Evolutionary conservation across 1,140 invertebrate genomes (phyloP), one percentile per base, ranked within the genome.

Genomic region (Musca domestica): DNA sequence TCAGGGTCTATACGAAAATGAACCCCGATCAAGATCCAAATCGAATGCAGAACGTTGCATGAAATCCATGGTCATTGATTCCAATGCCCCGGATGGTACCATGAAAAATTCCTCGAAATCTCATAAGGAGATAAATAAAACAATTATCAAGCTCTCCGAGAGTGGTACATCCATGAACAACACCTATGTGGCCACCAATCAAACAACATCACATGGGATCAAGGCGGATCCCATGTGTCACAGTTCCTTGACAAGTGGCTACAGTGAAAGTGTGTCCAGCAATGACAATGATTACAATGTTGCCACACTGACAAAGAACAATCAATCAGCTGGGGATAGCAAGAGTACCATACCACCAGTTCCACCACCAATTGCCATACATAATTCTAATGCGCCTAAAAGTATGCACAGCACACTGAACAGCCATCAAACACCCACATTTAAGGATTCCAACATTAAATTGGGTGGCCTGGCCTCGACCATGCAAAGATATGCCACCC

Each of bases 131-230:
- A 82, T 85, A 64, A 87, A 87, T 77, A 85, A 87, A 71, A 89
- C 88, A 0, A 89, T 89, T 67, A 89, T 89, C 47, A 89, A 88
- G 82, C 80, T 89, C 69, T 86, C 87, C 7, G 88, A 88, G 80
- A 87, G 87, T 64, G 88, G 87, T 27, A 88, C 88, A 22, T 88
- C 86, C 2, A 89, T 89, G 71, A 85, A 87, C 72, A 87, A 86
- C 74, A 87, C 86, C 77, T 70, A 83, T 84, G 71, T 71, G 15
- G 63, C 22, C 17, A 49, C 49, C 6, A 66, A 15, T 2, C 14
- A 23, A 20, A 58, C n/a, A 58, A 15, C 23, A 2, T 20, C n/a
- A 20, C n/a, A n/a, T n/a, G n/a, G n/a, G n/a, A n/a, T n/a, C n/a
- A n/a, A n/a, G n/a, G n/a, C n/a, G 2, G 56, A 7, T 10, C 14